Base-by-base conservation (phyloP, 2,797 vertebrate genomes). In the Luscinia megarhynchos region DNA sequence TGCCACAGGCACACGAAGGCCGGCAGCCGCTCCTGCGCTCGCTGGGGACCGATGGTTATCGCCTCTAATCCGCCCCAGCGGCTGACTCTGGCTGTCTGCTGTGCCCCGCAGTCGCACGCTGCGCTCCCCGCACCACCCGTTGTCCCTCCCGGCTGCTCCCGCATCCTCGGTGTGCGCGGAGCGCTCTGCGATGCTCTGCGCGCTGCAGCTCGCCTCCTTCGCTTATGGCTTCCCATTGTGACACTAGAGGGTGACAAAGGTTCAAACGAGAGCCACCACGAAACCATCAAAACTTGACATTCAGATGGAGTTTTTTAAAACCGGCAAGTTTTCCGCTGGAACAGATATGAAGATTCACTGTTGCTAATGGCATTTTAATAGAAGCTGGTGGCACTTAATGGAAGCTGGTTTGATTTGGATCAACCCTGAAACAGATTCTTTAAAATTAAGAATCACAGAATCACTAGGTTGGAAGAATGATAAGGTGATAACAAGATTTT, bases 191-290 rank as follows among this genome's bases (percentile, higher is more conserved):
- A 30, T 4, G 72, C 50, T 40, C 43, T 17, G 2, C 3, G 5
- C 8, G 1, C 17, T 24, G 4, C 5, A 55, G 66, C 32, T 43
- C 5, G 51, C 7, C 26, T 67, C 50, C 75, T 75, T 75, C 30
- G 21, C 46, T 78, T 29, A 10, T 73, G 79, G 76, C 63, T 94
- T 94, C 82, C 50, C 50, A 6, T 69, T 70, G 82, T 58, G 94
- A 92, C 87, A 76, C 92, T 95, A 96, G 94, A 95, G 89, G 94
- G 94, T 95, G 94, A 93, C 91, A 96, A 84, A 95, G 94, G 91
- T 86, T 90, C 85, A 95, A 93, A 69, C 5, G 84, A 93, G 70
- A 88, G 54, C 41, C 30, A 27, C 59, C 20, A 11, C 16, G 54
- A 68, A 82, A 9, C 18, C 32, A 16, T 51, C 51, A 46, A n/a